Base-by-base conservation (phyloP, 2,888 invertebrate species). In the Serripes groenlandicus region DNA sequence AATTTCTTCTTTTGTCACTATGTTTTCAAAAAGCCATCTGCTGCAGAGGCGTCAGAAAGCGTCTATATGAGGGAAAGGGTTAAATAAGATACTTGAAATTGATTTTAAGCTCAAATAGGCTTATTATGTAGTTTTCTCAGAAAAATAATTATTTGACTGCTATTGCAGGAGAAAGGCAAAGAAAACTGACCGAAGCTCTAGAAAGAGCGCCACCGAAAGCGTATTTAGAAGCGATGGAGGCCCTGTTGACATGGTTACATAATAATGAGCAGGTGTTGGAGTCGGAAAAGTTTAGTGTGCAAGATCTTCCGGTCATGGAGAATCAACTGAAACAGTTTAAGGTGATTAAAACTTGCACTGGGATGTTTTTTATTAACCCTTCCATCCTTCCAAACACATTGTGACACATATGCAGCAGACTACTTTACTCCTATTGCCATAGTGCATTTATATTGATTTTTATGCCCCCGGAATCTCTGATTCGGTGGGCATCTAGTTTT, bases 101-200 rank as follows among this genome's bases (percentile, higher is more conserved):
- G 42, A 7, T 42, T 42, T 11, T 11, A 7, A 11, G 42, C 15
- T 42, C 15, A 42, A 42, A 11, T 42, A 42, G 9, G 9, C 42
- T 42, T 11, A 42, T 42, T 42, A 42, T 42, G 42, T 11, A 42
- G 9, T 42, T 42, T 42, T 11, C 7, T 15, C 15, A 42, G 21
- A 15, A 49, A 1, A 5, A 49, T 49, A 49, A 49, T 49, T 49
- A 49, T 3, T 15, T 1, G 2, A 49, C n/a, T n/a, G n/a, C n/a
- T 23, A n/a, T 54, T 71, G n/a, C 95, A 89, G 95, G 95, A 64
- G 95, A 95, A 84, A 94, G 95, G n/a, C 96, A 96, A 86, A 94
- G 94, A 26, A 95, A 96, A 89, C 92, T 96, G 64, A 85, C 87
- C 5, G 91, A 93, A 54, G 92, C 93, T 3, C 81, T 94, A 82